Conservation (phyloP, 2,797 vertebrate species). For the Iguana delicatissima region DNA sequence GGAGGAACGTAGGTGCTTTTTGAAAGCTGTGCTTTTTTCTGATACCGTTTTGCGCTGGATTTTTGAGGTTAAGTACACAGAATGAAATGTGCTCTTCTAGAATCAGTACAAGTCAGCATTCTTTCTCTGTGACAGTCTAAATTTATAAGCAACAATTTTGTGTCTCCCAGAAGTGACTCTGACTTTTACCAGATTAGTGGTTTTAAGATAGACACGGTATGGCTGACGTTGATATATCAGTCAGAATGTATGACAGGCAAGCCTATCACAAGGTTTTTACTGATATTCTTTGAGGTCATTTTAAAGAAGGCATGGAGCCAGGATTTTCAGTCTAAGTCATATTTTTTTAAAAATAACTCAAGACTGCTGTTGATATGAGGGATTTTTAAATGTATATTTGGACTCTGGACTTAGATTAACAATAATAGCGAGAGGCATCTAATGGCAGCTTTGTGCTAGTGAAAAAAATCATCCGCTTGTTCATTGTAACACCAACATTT, state of each 20-base stretch:
- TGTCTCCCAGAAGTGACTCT: constrained; percentile 51
- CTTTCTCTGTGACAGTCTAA: constrained; percentile 38
- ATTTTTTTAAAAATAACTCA: not conserved
- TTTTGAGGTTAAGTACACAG: constrained; percentile 53
- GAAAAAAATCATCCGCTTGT: not conserved
- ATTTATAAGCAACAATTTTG: constrained; percentile 53
- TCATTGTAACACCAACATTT: not conserved
- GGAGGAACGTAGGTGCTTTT: constrained; percentile 43
- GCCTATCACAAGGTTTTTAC: not conserved
- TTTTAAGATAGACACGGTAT: constrained; percentile 21
- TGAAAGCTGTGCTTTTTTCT: constrained; percentile 41
- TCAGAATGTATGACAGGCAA: constrained; percentile 29
- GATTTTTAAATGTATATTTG: not conserved
- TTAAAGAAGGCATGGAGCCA: not conserved
- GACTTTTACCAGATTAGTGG: constrained; percentile 40
- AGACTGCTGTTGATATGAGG: not conserved
- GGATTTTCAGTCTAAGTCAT: constrained; percentile 20
- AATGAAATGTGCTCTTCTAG: not conserved
- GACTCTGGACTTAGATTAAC: constrained; percentile 18
- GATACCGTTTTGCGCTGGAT: constrained; percentile 41
- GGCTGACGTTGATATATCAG: constrained; percentile 32
- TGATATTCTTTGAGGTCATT: constrained; percentile 15
- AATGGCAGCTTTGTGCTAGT: not conserved
- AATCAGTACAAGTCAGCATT: constrained; percentile 45
- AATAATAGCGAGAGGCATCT: not conserved